phyloP scores from a whole-genome alignment of 2,797 vertebrate species.

The Myotis daubentonii region DNA sequence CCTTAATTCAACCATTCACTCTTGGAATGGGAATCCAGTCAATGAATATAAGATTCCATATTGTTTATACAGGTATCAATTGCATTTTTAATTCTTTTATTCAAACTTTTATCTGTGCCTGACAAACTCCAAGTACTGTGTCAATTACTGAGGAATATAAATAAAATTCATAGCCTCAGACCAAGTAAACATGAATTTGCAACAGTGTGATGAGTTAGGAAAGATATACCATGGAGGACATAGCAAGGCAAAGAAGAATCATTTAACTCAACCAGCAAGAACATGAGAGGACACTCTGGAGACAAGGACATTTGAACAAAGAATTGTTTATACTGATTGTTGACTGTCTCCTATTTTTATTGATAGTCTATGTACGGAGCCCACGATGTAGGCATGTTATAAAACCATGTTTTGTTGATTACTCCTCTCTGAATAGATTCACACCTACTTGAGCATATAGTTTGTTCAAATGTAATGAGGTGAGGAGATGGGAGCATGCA shows the following conservation, averaged over 20 bases:
- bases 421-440: background rate
- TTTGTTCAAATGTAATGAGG: background rate
- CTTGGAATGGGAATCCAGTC: background rate
- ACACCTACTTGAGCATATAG: background rate
- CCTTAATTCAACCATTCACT: background rate
- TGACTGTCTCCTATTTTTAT: background rate
- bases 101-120: background rate
- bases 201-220: background rate
- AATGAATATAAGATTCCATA: background rate
- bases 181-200: slow-evolving; percentile 6
- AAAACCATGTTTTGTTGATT: background rate
- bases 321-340: background rate
- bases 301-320: background rate
- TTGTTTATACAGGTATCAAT: background rate
- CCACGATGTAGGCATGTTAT: background rate
- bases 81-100: background rate
- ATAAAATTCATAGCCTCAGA: background rate
- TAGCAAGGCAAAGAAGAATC: background rate
- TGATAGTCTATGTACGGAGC: background rate
- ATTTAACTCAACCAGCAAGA: background rate
- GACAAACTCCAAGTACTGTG: background rate
- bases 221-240: background rate
- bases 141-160: background rate
- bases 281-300: background rate
- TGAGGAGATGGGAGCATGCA: background rate